Conservation (phyloP, 2,888 invertebrate genomes). For the Boloria euphrosyne region DNA sequence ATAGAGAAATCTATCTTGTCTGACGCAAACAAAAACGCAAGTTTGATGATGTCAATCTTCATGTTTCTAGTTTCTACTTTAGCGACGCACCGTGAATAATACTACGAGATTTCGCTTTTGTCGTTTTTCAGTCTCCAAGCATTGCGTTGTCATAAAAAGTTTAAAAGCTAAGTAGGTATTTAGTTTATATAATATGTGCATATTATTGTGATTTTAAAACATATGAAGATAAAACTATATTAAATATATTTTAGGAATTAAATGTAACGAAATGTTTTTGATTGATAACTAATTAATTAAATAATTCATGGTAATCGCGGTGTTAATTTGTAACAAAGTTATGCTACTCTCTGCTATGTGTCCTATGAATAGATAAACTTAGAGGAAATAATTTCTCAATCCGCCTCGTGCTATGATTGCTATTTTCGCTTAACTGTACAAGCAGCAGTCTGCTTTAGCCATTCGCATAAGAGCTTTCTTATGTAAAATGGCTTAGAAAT, state of each 20-base stretch:
- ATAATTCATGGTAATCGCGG: no score
- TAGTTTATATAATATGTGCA: no score
- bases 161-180: no score
- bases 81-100: slow-evolving; percentile 12
- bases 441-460: slow-evolving; percentile 10
- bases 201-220: no score
- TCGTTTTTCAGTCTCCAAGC: slow-evolving; percentile 9
- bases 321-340: neutral
- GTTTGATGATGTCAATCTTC: slow-evolving; percentile 11
- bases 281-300: no score
- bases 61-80: slow-evolving; percentile 19
- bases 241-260: no score
- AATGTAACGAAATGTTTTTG: no score
- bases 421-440: slow-evolving; percentile 55
- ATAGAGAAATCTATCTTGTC: slow-evolving; percentile 10
- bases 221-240: no score
- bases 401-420: slow-evolving; percentile 46
- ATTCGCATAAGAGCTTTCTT: slow-evolving; percentile 27
- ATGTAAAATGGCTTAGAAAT: slow-evolving; percentile 13
- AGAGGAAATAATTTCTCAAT: slow-evolving; percentile 54
- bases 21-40: slow-evolving; percentile 14
- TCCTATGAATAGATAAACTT: slow-evolving; percentile 32
- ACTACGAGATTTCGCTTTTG: slow-evolving; percentile 7
- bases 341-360: neutral
- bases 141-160: no score